phyloP scores from a whole-genome alignment of 2,888 invertebrate species.

The Diloba caeruleocephala region DNA sequence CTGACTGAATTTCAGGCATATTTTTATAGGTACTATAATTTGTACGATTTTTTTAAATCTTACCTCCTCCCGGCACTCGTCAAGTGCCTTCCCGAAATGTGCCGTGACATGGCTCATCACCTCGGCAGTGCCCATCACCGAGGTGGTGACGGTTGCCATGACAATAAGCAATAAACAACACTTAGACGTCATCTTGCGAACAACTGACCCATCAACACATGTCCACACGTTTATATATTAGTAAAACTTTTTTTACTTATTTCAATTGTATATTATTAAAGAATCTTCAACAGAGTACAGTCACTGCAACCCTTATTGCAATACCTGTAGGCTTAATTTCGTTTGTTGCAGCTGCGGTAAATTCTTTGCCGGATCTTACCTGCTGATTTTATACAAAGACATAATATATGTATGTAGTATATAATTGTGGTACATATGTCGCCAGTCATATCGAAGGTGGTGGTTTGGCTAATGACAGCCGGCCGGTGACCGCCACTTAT shows the following conservation, averaged over 20 bases:
- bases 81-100: slow-evolving; percentile 79
- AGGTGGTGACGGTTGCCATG: slow-evolving; percentile 53
- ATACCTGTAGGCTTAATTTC: slow-evolving; percentile 24
- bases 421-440: slow-evolving; percentile 38
- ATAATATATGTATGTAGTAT: slow-evolving; percentile 38
- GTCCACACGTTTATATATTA: slow-evolving; percentile 55
- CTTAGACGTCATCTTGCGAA: slow-evolving; percentile 40
- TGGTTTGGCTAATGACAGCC: slow-evolving; percentile 50
- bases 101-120: slow-evolving; percentile 86
- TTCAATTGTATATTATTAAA: slow-evolving; percentile 51
- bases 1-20: too few relatives aligned
- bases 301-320: slow-evolving; percentile 10
- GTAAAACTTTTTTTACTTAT: slow-evolving; percentile 55
- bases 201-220: slow-evolving; percentile 19
- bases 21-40: too few relatives aligned
- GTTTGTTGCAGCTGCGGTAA: background rate
- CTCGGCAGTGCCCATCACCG: slow-evolving; percentile 74
- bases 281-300: slow-evolving; percentile 10
- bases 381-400: slow-evolving; percentile 51
- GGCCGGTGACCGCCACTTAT: slow-evolving; percentile 15
- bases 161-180: slow-evolving; percentile 53
- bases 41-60: slow-evolving; percentile 22
- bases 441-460: slow-evolving; percentile 50
- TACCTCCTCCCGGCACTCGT: slow-evolving; percentile 82
- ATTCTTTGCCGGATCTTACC: slow-evolving; percentile 12